phyloP scores from a whole-genome alignment of 2,888 invertebrate species.

The Acleris sparsana region DNA sequence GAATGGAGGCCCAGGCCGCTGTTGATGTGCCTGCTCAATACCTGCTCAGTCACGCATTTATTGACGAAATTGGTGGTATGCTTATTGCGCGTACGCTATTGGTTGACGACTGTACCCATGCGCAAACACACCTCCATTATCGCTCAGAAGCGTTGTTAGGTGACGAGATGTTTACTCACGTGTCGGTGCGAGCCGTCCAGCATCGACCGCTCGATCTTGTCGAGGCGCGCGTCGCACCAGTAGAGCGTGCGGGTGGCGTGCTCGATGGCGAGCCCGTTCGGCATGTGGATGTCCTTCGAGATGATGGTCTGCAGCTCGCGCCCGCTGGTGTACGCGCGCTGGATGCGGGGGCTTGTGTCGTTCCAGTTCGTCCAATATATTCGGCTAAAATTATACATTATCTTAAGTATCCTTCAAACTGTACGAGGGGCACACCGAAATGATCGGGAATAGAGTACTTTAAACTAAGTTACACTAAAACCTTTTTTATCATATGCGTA shows the following conservation, averaged over 20 bases:
- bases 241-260: conserved; percentile 89
- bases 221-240: conserved; percentile 93
- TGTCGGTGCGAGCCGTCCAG: conserved; percentile 90
- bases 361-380: conserved; percentile 97
- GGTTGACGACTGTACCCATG: too few relatives aligned
- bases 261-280: conserved; percentile 92
- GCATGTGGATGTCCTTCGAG: conserved; percentile 90
- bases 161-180: conserved; percentile 53
- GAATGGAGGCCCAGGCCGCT: too few relatives aligned
- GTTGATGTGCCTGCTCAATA: too few relatives aligned
- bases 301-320: conserved; percentile 88
- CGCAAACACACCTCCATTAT: too few relatives aligned
- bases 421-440: too few relatives aligned
- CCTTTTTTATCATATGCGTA: too few relatives aligned
- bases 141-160: too few relatives aligned
- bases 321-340: conserved; percentile 88
- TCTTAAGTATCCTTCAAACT: conserved; percentile 17
- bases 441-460: too few relatives aligned
- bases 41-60: too few relatives aligned
- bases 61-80: too few relatives aligned
- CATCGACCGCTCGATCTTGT: conserved; percentile 92
- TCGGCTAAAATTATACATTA: conserved; percentile 63
- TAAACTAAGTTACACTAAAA: too few relatives aligned
- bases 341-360: conserved; percentile 89
- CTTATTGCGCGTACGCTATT: too few relatives aligned